These are phyloP conservation scores for Cloeon dipterum DNA, from an alignment of 2,888 invertebrate species.

Conservation along the genomic window DNA sequence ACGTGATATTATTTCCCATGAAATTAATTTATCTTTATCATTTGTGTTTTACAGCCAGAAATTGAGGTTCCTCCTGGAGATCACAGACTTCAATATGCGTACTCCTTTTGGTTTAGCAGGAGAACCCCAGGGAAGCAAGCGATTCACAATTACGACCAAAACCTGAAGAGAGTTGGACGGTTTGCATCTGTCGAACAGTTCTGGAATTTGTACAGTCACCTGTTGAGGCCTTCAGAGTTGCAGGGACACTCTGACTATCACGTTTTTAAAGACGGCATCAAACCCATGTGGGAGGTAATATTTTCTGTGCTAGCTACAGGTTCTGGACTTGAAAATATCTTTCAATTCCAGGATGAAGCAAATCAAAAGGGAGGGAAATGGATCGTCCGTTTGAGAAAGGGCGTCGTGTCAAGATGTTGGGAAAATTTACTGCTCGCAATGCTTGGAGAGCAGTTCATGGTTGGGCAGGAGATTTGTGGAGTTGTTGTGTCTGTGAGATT, in stretches of 20 bases:
- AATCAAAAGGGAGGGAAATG: slow-evolving; percentile 96
- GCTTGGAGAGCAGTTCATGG: slow-evolving; percentile 97
- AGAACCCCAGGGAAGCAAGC: slow-evolving; percentile 33
- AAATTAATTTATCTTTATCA: too few species aligned
- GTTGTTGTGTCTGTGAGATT: slow-evolving; percentile 87
- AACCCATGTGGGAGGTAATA: slow-evolving; percentile 91
- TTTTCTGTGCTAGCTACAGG: background rate
- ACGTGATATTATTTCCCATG: too few species aligned
- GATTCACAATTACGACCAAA: slow-evolving; percentile 40
- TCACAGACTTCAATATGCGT: slow-evolving; percentile 80
- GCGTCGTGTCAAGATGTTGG: slow-evolving; percentile 90
- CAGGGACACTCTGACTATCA: slow-evolving; percentile 84
- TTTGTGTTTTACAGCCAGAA: too few species aligned
- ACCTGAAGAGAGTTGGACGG: slow-evolving; percentile 68
- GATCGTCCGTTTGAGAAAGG: slow-evolving; percentile 87
- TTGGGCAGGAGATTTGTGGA: slow-evolving; percentile 95
- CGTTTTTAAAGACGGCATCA: slow-evolving; percentile 92
- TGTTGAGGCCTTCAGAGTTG: slow-evolving; percentile 72
- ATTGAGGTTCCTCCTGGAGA: slow-evolving; percentile 61
- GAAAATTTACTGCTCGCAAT: slow-evolving; percentile 96
- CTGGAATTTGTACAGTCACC: slow-evolving; percentile 87
- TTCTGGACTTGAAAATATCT: background rate
- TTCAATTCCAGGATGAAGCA: slow-evolving; percentile 43
- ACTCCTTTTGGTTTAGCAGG: slow-evolving; percentile 75
- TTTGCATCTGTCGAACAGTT: slow-evolving; percentile 91